Base-by-base conservation (phyloP, 2,797 vertebrate genomes). In the Podarcis lilfordi region DNA sequence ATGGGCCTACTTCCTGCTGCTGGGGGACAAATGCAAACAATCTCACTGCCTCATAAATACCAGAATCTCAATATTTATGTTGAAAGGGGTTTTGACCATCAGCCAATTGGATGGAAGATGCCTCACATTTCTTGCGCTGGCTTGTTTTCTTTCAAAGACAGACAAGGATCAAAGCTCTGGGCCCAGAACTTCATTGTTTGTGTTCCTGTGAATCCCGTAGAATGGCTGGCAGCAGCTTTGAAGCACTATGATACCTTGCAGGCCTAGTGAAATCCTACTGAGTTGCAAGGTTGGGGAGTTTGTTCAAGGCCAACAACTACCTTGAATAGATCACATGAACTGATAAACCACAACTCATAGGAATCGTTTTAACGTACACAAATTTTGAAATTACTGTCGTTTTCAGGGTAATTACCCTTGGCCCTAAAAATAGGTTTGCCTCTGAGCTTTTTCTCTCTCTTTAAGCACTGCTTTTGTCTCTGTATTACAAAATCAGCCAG, bases 11-110 rank as follows among this genome's bases (percentile, higher is more conserved):
- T 94, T 95, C 87, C 92, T 95, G 92, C 91, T 96, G 94, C 91
- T 90, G 92, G 91, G 15, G 91, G 72, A 88, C 72, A 95, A 95
- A 94, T 84, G 79, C 69, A 93, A 93, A 93, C 89, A 93, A n/a
- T 91, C 86, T 87, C 85, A 88, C 92, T 89, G 80, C 82, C 96
- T 92, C 89, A 89, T 91, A 93, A 95, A 94, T 76, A 93, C 91
- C 90, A 80, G 59, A 93, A 91, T 91, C 89, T 95, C 84, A 94
- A 94, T 96, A 96, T 97, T 96, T 96, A 89, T 93, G 89, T 92
- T 92, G 78, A 95, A 94, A 92, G 93, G 32, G 72, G 94, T 96
- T 95, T 94, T 95, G 91, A 93, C 94, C 90, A 93, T 91, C 93
- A 94, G 81, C 85, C 93, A 95, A 11, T 89, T 92, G 92, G 85